phyloP scores from a whole-genome alignment of 2,113 vertebrate genomes.

The Anhinga rufa region DNA sequence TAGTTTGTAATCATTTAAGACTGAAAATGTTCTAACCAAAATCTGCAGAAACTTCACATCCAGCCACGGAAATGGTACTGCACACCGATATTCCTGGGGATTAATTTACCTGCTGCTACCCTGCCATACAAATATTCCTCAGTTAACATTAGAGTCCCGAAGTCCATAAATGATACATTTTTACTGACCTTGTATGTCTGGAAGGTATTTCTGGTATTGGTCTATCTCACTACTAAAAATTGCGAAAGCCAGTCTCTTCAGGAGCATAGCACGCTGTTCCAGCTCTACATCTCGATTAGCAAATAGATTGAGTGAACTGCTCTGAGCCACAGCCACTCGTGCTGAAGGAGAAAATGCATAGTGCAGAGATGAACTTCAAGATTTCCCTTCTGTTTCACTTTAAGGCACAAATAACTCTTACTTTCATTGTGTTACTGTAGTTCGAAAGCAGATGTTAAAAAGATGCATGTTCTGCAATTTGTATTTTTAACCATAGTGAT shows the following conservation, averaged over 20 bases:
- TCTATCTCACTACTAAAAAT: constrained; percentile 98
- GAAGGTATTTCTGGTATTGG: constrained; percentile 98
- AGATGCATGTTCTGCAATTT: neutral
- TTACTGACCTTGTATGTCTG: constrained; percentile 86
- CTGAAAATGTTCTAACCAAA: neutral
- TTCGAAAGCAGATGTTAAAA: neutral
- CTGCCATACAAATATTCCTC: neutral
- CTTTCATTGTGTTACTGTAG: neutral
- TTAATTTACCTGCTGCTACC: neutral
- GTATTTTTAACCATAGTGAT: neutral
- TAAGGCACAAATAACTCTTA: neutral
- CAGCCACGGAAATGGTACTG: fast-evolving
- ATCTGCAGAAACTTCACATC: neutral
- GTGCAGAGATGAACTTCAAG: fast-evolving
- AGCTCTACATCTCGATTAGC: constrained; percentile 93
- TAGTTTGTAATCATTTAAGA: neutral
- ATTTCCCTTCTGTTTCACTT: neutral
- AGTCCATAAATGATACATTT: neutral
- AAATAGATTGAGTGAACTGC: constrained; percentile 96
- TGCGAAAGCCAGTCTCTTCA: constrained; percentile 95
- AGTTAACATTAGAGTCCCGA: neutral
- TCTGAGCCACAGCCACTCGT: constrained; percentile 95
- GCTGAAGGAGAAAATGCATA: constrained; percentile 66
- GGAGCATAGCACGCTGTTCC: constrained; percentile 97
- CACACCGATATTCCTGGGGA: neutral